phyloP scores from a whole-genome alignment of 2,797 vertebrate genomes.

The Morus bassanus region DNA sequence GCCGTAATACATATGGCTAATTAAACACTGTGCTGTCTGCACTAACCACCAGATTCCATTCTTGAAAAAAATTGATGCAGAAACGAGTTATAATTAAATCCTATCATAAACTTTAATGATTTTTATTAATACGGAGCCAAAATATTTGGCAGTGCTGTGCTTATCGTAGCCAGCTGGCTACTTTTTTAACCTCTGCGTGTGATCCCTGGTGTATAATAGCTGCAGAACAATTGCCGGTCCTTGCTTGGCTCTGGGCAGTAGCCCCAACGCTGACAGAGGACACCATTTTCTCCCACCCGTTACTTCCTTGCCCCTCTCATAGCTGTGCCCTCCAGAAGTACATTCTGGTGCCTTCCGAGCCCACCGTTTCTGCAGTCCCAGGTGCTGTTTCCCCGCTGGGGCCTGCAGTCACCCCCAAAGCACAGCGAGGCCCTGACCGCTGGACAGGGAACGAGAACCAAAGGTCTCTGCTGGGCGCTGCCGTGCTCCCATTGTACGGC shows the following conservation, averaged over 20 bases:
- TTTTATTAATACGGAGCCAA: neutral
- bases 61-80: neutral
- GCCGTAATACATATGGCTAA: neutral
- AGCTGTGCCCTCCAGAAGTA: neutral
- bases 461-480: neutral
- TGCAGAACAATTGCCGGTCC: neutral
- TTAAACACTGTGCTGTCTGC: neutral
- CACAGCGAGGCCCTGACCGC: neutral
- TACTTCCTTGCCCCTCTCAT: neutral
- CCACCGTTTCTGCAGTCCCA: neutral
- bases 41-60: neutral
- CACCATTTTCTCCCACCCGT: neutral
- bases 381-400: neutral
- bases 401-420: neutral
- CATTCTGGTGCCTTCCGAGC: neutral
- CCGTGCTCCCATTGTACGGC: accelerated
- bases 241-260: accelerated
- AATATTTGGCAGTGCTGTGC: neutral
- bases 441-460: accelerated
- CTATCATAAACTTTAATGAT: neutral
- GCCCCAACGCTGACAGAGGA: neutral
- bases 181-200: neutral
- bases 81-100: neutral
- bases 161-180: neutral
- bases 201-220: neutral